These are phyloP conservation scores for Scaptomyza tumidula DNA, from an alignment of 2,888 invertebrate species.

Conservation along the genomic window DNA sequence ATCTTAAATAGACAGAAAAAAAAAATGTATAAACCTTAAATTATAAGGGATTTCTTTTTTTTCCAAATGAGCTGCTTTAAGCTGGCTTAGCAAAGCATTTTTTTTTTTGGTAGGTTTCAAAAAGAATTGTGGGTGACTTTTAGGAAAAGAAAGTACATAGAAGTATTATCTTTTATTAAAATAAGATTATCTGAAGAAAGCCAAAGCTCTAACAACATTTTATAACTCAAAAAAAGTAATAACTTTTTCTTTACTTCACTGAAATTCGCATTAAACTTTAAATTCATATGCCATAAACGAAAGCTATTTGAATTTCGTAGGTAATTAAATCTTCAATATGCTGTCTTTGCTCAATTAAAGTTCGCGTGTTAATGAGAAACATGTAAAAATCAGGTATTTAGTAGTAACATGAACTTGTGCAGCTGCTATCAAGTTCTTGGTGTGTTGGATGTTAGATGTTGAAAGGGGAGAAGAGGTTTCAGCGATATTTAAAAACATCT, in stretches of 20 bases:
- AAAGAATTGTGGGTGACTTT: not conserved
- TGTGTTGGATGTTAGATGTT: too few species aligned
- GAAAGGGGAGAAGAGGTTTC: not conserved
- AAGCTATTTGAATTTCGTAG: too few species aligned
- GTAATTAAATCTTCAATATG: not conserved
- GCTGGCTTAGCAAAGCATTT: slow-evolving; percentile 1
- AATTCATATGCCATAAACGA: too few species aligned
- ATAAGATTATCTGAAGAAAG: too few species aligned
- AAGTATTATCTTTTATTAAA: too few species aligned
- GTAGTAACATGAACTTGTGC: not conserved
- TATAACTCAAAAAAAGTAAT: too few species aligned
- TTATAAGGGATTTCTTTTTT: not conserved
- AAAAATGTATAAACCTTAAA: slow-evolving; percentile 3
- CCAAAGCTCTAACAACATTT: too few species aligned
- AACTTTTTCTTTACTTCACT: too few species aligned
- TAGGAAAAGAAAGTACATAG: too few species aligned
- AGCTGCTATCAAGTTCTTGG: not conserved
- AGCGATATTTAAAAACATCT: not conserved
- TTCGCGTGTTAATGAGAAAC: slow-evolving; percentile 3
- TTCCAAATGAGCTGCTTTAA: slow-evolving; percentile 5
- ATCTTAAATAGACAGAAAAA: slow-evolving; percentile 1
- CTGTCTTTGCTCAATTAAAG: not conserved
- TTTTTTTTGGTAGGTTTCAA: not conserved
- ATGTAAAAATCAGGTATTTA: slow-evolving; percentile 34
- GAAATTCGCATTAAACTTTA: too few species aligned